Evolutionary conservation across 2,888 invertebrate species (phyloP).

Genomic region (Agriopis aurantiaria): DNA sequence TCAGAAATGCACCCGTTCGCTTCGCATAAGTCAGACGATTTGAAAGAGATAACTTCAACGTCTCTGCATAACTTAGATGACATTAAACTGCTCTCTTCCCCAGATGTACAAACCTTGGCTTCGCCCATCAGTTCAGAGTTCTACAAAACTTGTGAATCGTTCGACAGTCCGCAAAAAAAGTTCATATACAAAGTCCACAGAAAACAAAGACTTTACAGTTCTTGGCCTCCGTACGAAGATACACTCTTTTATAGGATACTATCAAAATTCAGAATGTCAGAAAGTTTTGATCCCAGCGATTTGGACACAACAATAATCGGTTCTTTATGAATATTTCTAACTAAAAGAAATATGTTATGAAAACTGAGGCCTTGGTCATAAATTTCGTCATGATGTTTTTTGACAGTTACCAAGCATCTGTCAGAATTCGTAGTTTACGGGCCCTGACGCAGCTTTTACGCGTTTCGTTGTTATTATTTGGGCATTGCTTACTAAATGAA

Average conservation of each 20-base stretch:
- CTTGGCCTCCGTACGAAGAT: conserved; percentile 80
- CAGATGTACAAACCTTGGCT: neutral
- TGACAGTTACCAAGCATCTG: too few relatives aligned
- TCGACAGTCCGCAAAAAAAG: conserved; percentile 47
- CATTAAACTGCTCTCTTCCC: too few relatives aligned
- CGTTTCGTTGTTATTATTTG: too few relatives aligned
- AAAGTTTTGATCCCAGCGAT: conserved; percentile 78
- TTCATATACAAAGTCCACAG: conserved; percentile 61
- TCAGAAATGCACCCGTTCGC: neutral
- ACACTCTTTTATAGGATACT: conserved; percentile 74
- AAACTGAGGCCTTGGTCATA: neutral
- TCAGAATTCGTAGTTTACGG: too few relatives aligned
- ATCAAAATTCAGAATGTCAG: conserved; percentile 77
- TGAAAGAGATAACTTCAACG: conserved; percentile 38
- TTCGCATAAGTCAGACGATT: conserved; percentile 28
- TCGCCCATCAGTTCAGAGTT: conserved; percentile 55
- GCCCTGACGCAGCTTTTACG: too few relatives aligned
- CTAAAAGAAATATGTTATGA: neutral
- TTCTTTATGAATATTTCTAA: conserved; percentile 32
- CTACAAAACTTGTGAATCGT: conserved; percentile 41
- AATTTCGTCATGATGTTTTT: too few relatives aligned
- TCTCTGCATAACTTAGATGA: conserved; percentile 36
- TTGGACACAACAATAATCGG: conserved; percentile 57
- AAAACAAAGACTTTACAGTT: conserved; percentile 57
- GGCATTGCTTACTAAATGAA: too few relatives aligned